Evolutionary conservation across 2,797 vertebrate species (phyloP).

Genomic region (Coccyzus lansbergi): DNA sequence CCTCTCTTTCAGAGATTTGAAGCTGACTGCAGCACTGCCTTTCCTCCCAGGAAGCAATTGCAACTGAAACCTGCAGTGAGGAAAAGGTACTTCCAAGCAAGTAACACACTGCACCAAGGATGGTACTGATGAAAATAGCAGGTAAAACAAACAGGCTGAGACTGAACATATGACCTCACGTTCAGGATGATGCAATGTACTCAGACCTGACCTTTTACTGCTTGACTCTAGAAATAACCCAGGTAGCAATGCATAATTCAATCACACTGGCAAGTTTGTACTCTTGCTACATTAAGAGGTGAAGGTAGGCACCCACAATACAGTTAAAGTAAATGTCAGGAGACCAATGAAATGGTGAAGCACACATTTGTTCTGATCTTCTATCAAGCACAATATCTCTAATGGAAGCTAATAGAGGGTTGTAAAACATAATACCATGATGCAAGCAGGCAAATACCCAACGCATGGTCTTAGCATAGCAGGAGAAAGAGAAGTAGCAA

Average conservation of each 20-base stretch:
- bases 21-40: background rate
- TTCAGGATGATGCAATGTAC: conserved; percentile 12
- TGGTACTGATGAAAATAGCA: background rate
- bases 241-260: conserved; percentile 57
- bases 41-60: background rate
- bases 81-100: background rate
- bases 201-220: conserved; percentile 45
- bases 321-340: conserved; percentile 67
- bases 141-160: conserved; percentile 34
- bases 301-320: conserved; percentile 60
- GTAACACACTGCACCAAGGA: background rate
- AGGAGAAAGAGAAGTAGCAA: background rate
- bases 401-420: conserved; percentile 44
- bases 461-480: background rate
- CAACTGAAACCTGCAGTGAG: background rate
- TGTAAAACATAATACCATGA: conserved; percentile 56
- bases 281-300: background rate
- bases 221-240: conserved; percentile 37
- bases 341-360: conserved; percentile 62
- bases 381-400: conserved; percentile 55
- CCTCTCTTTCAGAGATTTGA: background rate
- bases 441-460: conserved; percentile 34
- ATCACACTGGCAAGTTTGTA: conserved; percentile 40
- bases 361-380: conserved; percentile 52
- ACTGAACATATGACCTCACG: background rate